Evolutionary conservation across 2,888 invertebrate genomes (phyloP), one percentile per base, ranked within the genome.

Genomic region (Diadromus collaris): DNA sequence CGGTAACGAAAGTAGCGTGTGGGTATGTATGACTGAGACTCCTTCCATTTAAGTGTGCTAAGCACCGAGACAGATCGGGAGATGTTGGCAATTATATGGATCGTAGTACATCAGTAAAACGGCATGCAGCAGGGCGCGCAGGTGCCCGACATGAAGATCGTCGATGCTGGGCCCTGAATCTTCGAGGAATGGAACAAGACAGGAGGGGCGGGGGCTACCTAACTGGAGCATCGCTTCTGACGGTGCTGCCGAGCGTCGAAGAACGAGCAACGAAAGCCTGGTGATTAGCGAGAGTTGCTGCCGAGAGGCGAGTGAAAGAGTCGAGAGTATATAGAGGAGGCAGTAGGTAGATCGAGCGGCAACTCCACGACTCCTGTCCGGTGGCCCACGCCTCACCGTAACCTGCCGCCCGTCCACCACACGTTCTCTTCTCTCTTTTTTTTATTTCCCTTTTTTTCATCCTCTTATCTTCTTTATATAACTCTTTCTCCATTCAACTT

Each of bases 271-370:
- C 67, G 75, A 79, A 73, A 73, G 73, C 70, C 76, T 64, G 79
- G 77, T 79, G 76, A 79, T 79, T 79, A 76, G 79, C 68, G 72
- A 73, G 76, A 76, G 79, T 56, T 21, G 61, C 63, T 51, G 79
- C 65, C 44, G 79, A 58, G 68, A 67, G 51, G 60, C 65, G 61
- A 74, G 46, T 21, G 60, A 78, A 60, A 69, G 60, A 51, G 34
- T 46, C 34, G 73, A 58, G 56, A 51, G 27, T 21, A 48, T 51
- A 75, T 48, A 64, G 38, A 16, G 38, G 38, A 41, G 63, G 70
- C 34, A 38, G 61, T 61, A 46, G 69, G 44, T 58, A 69, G 70
- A 70, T 70, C 60, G 44, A 29, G 46, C 46, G 29, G 56, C 56
- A 44, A 69, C 41, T 75, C 48, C 54, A 60, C 19, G 73, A 78